Evolutionary conservation across 2,888 invertebrate species (phyloP).

Genomic region (Matsumyia berberina): DNA sequence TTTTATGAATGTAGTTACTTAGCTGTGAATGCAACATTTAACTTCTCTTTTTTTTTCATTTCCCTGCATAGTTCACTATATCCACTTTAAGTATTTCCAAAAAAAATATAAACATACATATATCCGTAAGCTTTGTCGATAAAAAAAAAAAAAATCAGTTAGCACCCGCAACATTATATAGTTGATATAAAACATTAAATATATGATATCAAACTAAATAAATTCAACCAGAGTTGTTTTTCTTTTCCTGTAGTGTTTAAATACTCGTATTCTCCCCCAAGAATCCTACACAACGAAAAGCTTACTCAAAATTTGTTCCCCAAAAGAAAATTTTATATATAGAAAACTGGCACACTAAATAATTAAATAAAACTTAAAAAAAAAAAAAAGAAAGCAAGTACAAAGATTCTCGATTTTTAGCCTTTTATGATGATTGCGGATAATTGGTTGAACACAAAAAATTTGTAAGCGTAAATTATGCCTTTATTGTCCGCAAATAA

Average conservation of each 20-base stretch:
- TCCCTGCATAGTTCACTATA: conserved; percentile 60
- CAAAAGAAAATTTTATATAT: conserved; percentile 29
- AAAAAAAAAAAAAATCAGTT: conserved; percentile 44
- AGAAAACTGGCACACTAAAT: conserved; percentile 73
- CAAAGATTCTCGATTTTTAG: conserved; percentile 83
- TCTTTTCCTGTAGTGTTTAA: conserved; percentile 60
- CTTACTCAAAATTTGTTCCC: conserved; percentile 64
- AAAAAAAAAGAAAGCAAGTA: conserved; percentile 33
- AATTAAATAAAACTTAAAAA: conserved; percentile 59
- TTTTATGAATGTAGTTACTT: conserved; percentile 57
- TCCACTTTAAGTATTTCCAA: conserved; percentile 41
- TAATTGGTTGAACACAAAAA: conserved; percentile 84
- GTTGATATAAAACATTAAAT: conserved; percentile 39
- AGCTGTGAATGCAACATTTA: conserved; percentile 69
- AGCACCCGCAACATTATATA: conserved; percentile 66
- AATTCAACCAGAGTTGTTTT: conserved; percentile 21
- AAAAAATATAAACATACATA: conserved; percentile 29
- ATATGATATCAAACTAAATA: conserved; percentile 36
- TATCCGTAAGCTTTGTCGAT: conserved; percentile 65
- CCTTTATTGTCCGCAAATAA: conserved; percentile 73
- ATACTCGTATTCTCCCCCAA: conserved; percentile 56
- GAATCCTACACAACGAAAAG: conserved; percentile 68
- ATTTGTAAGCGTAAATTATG: conserved; percentile 72
- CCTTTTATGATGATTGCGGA: conserved; percentile 84
- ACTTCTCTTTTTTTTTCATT: conserved; percentile 46